A percentile compares a stretch with the other conserved stretches of the same genome.
Evolutionary conservation across 2,797 vertebrate genomes (phyloP).

Genomic region (Adrianichthys oophorus): DNA sequence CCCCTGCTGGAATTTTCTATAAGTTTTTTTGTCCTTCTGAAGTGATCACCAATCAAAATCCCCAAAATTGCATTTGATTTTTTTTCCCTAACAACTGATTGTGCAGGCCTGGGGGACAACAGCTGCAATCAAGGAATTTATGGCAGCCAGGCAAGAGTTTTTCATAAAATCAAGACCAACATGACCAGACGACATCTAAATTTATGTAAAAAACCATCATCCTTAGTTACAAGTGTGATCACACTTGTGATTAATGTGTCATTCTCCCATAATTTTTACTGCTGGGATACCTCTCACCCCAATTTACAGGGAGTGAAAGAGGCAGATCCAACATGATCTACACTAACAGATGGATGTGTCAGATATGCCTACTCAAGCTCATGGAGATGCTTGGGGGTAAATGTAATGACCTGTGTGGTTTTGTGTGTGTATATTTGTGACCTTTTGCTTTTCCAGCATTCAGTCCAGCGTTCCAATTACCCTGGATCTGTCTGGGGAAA

Average conservation of each 20-base stretch:
- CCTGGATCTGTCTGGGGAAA: slow-evolving; percentile 50
- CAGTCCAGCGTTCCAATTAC: slow-evolving; percentile 61
- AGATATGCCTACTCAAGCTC: slow-evolving; percentile 69
- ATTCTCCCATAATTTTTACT: slow-evolving; percentile 51
- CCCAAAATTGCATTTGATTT: no score
- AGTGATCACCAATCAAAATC: no score
- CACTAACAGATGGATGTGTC: slow-evolving; percentile 70
- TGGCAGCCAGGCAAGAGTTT: no score
- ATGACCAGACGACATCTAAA: slow-evolving; percentile 25
- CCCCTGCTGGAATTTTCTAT: no score
- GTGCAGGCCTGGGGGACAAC: no score
- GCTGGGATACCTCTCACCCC: slow-evolving; percentile 52
- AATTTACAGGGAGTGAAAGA: slow-evolving; percentile 52
- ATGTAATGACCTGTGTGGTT: slow-evolving; percentile 70
- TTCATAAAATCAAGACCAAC: no score
- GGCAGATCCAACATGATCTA: slow-evolving; percentile 59
- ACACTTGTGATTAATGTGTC: slow-evolving; percentile 53
- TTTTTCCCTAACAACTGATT: no score
- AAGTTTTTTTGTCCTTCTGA: no score
- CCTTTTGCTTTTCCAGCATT: slow-evolving; percentile 31
- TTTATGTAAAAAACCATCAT: slow-evolving; percentile 40
- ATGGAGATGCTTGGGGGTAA: slow-evolving; percentile 72
- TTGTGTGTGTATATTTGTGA: slow-evolving; percentile 28
- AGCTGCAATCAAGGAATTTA: no score
- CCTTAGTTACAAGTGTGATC: slow-evolving; percentile 43